Evolutionary conservation across 2,797 vertebrate genomes (phyloP).

Genomic region (Apogon hyalosoma): DNA sequence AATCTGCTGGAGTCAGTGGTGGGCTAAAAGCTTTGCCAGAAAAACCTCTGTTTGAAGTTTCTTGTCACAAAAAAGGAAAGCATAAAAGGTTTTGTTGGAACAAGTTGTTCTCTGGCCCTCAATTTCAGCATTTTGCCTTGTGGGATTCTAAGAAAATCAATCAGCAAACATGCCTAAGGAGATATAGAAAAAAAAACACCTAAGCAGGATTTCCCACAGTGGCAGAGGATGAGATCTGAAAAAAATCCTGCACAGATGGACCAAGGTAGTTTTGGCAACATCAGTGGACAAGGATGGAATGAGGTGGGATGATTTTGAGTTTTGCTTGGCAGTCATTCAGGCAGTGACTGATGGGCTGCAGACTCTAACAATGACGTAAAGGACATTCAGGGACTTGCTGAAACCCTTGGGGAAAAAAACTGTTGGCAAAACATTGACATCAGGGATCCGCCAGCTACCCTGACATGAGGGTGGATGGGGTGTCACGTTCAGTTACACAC

Average conservation of each 20-base stretch:
- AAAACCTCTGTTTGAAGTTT: constrained; percentile 67
- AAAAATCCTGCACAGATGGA: constrained; percentile 34
- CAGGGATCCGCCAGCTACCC: constrained; percentile 35
- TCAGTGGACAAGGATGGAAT: constrained; percentile 35
- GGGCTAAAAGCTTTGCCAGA: constrained; percentile 54
- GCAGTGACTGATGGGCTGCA: constrained; percentile 61
- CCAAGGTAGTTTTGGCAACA: constrained; percentile 29
- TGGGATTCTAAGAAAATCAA: constrained; percentile 48
- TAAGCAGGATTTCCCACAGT: constrained; percentile 23
- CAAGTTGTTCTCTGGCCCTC: constrained; percentile 29
- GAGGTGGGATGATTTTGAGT: constrained; percentile 48
- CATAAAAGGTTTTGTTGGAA: constrained; percentile 34
- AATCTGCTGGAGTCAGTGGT: constrained; percentile 64
- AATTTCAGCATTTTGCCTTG: constrained; percentile 32
- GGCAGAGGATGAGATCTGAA: constrained; percentile 20
- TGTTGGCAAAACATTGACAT: constrained; percentile 49
- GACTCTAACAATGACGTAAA: constrained; percentile 60
- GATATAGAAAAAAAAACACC: constrained; percentile 21
- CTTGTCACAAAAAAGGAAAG: constrained; percentile 58
- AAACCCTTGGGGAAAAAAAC: constrained; percentile 46
- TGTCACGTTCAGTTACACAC: constrained; percentile 50
- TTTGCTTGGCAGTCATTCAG: constrained; percentile 65
- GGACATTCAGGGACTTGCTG: constrained; percentile 51
- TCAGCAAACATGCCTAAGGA: constrained; percentile 28
- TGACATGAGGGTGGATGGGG: constrained; percentile 53